Conservation (phyloP, 2,113 vertebrate genomes). For the Salvator merianae region DNA sequence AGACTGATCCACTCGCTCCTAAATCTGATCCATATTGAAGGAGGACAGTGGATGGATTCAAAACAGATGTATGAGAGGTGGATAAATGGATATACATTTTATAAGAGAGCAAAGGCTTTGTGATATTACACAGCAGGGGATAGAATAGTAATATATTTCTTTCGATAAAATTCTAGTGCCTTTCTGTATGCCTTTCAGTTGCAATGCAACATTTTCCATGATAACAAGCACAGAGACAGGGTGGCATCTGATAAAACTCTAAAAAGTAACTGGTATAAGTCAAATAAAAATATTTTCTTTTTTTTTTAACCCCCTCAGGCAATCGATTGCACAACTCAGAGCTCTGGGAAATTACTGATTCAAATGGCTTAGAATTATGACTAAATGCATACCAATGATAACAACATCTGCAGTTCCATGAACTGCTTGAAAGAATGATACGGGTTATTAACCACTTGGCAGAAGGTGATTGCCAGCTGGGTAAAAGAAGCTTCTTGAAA, state of each 20-base stretch:
- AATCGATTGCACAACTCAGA: background rate
- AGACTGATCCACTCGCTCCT: background rate
- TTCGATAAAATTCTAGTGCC: background rate
- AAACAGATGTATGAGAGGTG: background rate
- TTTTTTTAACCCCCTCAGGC: background rate
- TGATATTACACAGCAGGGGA: background rate
- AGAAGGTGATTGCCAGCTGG: slow-evolving; percentile 2
- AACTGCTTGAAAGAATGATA: slow-evolving; percentile 12
- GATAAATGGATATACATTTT: background rate
- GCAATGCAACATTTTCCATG: background rate
- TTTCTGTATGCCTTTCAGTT: background rate
- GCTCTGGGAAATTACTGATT: slow-evolving; percentile 1
- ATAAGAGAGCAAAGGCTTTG: background rate
- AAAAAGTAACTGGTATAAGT: slow-evolving; percentile 7
- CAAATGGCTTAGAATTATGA: slow-evolving; percentile 16
- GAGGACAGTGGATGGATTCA: background rate
- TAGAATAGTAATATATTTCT: background rate
- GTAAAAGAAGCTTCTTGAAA: background rate
- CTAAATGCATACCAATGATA: slow-evolving; percentile 18
- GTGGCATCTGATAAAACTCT: background rate
- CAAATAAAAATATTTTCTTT: background rate
- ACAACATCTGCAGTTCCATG: slow-evolving; percentile 8
- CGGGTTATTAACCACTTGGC: background rate
- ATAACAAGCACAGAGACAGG: background rate
- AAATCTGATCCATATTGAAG: background rate